phyloP scores from a whole-genome alignment of 2,888 invertebrate species.

The Acrobasis suavella region DNA sequence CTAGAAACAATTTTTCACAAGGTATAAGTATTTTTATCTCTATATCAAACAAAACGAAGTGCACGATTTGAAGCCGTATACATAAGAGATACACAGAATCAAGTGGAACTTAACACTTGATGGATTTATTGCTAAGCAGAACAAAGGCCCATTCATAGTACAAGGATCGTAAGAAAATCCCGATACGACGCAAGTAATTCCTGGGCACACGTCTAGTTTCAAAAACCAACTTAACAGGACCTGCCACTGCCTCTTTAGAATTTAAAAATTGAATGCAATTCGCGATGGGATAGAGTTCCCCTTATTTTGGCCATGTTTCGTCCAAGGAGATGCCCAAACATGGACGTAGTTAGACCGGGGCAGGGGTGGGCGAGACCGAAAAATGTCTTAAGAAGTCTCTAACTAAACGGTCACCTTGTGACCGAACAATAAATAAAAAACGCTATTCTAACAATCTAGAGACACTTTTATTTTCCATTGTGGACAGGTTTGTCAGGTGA shows the following conservation, averaged over 20 bases:
- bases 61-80: conserved; percentile 5
- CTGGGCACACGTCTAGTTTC: conserved; percentile 48
- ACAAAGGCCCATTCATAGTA: conserved; percentile 57
- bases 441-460: too few species aligned
- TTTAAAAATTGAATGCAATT: conserved; percentile 10
- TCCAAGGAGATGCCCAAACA: conserved; percentile 39
- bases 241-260: conserved; percentile 26
- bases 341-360: too few species aligned
- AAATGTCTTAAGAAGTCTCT: too few species aligned
- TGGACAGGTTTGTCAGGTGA: too few species aligned
- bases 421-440: too few species aligned
- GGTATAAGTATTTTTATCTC: too few species aligned
- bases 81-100: conserved; percentile 26
- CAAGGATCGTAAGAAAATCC: conserved; percentile 58
- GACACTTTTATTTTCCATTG: too few species aligned
- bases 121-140: conserved; percentile 54
- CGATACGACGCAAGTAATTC: conserved; percentile 54
- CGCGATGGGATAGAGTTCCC: conserved; percentile 35
- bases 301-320: conserved; percentile 41
- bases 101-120: conserved; percentile 55
- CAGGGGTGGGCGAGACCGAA: too few species aligned
- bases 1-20: too few species aligned
- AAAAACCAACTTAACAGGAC: conserved; percentile 36
- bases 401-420: too few species aligned
- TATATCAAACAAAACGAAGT: conserved; percentile 5